Percentiles rank a stretch among this genome's conserved stretches.
Evolutionary conservation across 2,113 vertebrate genomes (phyloP).

Genomic region (Corythornis vintsioides): DNA sequence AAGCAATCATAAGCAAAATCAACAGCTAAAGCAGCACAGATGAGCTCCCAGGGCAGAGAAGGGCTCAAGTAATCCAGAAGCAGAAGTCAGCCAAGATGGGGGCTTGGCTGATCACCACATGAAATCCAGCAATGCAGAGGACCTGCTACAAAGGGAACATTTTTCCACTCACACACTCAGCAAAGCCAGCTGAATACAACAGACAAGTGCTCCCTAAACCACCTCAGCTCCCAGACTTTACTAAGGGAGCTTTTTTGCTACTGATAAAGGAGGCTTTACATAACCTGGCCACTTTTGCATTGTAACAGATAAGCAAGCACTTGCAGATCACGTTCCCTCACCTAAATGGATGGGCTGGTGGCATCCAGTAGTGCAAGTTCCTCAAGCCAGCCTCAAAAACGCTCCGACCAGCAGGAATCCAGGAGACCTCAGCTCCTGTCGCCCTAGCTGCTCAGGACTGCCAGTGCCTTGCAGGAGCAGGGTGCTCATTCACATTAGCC

Average conservation of each 20-base stretch:
- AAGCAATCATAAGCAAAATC: not conserved
- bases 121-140: not conserved
- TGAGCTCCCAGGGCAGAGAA: not conserved
- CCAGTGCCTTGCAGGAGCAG: not conserved
- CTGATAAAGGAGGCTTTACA: slow-evolving; percentile 50
- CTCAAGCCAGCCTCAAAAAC: slow-evolving; percentile 2
- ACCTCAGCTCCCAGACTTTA: not conserved
- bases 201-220: not conserved
- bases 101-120: not conserved
- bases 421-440: not conserved
- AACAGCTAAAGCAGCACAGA: not conserved
- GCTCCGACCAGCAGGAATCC: not conserved
- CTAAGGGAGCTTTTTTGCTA: not conserved
- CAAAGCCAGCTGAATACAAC: not conserved
- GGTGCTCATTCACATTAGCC: not conserved
- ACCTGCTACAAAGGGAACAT: not conserved
- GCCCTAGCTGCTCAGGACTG: not conserved
- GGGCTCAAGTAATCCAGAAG: not conserved
- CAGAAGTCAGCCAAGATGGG: not conserved
- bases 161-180: not conserved
- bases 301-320: slow-evolving; percentile 63
- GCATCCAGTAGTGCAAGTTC: slow-evolving; percentile 69
- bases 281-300: slow-evolving; percentile 34
- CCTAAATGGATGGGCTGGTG: slow-evolving; percentile 46
- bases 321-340: slow-evolving; percentile 56